phyloP scores from a whole-genome alignment of 2,797 vertebrate species.

The Epinephelus coioides region DNA sequence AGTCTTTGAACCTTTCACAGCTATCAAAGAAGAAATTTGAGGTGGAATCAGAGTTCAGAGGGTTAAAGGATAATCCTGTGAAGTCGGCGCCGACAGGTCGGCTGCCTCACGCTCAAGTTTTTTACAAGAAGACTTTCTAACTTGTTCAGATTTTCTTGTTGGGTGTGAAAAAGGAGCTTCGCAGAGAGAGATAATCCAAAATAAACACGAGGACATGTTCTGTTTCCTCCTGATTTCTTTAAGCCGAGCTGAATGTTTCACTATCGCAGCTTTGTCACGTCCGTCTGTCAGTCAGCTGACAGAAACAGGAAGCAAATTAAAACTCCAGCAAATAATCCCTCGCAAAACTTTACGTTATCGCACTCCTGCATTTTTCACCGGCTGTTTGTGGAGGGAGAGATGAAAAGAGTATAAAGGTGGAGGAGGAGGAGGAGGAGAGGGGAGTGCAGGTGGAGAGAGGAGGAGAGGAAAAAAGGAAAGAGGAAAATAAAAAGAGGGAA shows the following conservation, averaged over 20 bases:
- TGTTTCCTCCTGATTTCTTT: slow-evolving; percentile 55
- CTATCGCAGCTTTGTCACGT: slow-evolving; percentile 36
- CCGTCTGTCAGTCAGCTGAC: slow-evolving; percentile 64
- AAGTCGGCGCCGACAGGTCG: slow-evolving; percentile 45
- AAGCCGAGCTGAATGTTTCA: slow-evolving; percentile 46
- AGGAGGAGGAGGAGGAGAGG: not conserved
- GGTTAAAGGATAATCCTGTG: slow-evolving; percentile 66
- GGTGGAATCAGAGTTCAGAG: slow-evolving; percentile 57
- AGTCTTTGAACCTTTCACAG: slow-evolving; percentile 51
- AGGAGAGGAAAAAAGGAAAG: not conserved
- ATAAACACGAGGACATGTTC: slow-evolving; percentile 58
- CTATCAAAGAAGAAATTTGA: slow-evolving; percentile 47
- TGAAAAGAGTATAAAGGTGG: slow-evolving; percentile 36
- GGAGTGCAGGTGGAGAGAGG: not conserved
- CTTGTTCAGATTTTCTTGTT: slow-evolving; percentile 24
- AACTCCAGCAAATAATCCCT: slow-evolving; percentile 64
- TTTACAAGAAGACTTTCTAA: slow-evolving; percentile 15
- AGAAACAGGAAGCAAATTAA: slow-evolving; percentile 28
- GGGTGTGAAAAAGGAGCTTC: slow-evolving; percentile 25
- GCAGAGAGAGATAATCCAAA: slow-evolving; percentile 59
- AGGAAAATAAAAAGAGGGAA: not conserved
- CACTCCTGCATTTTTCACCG: slow-evolving; percentile 11
- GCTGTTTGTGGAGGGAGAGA: slow-evolving; percentile 33
- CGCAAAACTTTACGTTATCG: slow-evolving; percentile 51
- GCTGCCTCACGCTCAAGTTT: slow-evolving; percentile 32